Conservation (phyloP, 2,888 invertebrate genomes). For the Belgica antarctica region DNA sequence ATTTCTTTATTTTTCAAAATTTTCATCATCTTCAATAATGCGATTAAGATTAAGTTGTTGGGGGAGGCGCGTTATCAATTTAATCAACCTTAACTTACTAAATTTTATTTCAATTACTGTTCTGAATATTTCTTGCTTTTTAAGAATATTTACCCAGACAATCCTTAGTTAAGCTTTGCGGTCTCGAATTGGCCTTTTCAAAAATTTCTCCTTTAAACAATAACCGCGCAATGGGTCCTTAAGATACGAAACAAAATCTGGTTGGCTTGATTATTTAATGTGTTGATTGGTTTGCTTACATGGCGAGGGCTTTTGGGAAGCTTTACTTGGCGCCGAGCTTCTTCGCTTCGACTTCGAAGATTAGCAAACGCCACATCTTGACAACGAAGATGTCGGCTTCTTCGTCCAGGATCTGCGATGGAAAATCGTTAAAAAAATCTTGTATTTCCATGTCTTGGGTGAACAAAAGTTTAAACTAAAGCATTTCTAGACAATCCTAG, state of each 20-base stretch:
- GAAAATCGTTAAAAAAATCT: too few relatives aligned
- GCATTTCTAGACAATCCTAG: constrained; percentile 29
- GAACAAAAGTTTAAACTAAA: neutral
- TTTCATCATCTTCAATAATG: constrained; percentile 36
- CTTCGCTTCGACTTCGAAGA: constrained; percentile 99
- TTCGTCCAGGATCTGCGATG: constrained; percentile 98
- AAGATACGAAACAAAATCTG: neutral
- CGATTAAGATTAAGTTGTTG: constrained; percentile 19
- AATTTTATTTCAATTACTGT: constrained; percentile 4
- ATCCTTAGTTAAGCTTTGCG: neutral
- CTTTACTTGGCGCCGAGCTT: constrained; percentile 80
- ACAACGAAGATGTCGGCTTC: constrained; percentile 99
- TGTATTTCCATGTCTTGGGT: too few relatives aligned
- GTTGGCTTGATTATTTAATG: neutral
- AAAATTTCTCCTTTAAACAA: neutral
- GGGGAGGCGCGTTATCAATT: neutral
- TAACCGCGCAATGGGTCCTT: neutral
- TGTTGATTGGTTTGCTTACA: constrained; percentile 20
- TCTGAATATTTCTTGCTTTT: neutral
- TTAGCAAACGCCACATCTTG: constrained; percentile 99
- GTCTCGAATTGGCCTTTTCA: constrained; percentile 3
- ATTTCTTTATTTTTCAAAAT: constrained; percentile 13
- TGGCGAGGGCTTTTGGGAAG: neutral
- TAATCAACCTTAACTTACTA: constrained; percentile 28
- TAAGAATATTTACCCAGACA: constrained; percentile 21